Base-by-base conservation (phyloP, 1,140 invertebrate species). In the Sinonovacula constricta region DNA sequence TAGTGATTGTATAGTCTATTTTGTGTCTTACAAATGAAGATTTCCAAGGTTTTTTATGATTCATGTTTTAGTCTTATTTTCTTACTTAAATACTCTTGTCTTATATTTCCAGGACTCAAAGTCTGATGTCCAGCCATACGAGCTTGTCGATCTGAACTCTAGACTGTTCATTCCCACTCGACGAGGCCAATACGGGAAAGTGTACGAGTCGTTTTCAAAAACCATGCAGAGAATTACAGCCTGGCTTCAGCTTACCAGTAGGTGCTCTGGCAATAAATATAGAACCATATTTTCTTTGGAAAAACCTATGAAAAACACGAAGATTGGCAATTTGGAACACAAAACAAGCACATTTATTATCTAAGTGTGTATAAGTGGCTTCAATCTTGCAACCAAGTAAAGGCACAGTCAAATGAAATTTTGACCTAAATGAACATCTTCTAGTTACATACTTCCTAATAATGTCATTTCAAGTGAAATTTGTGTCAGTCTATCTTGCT, bases 181-280 rank as follows among this genome's bases (percentile, higher is more conserved):
- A 22, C n/a, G 33, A 0, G 57, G 51, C 3, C 15, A 68, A 1
- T 59, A 33, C 26, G 69, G 77, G 15, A 75, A 75, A 49, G 49
- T 36, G 5, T 79, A 70, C 39, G 79, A 84, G 30, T 57, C 39
- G n/a, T 79, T 76, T 60, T 82, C 81, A 18, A 82, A 80, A 57
- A 84, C 80, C 10, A 80, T 79, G 65, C 83, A 82, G 75, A 69
- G 81, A 62, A 36, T 78, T 5, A 81, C 81, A 36, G 56, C 28
- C 30, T 81, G 81, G 80, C 31, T 82, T 2, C 77, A 74, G 33
- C 34, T 75, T 7, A 83, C 72, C 68, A 78, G 80, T 81, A 56
- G 51, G 72, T 66, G 10, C 62, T 24, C 2, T 59, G n/a, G n/a
- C n/a, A n/a, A n/a, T n/a, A n/a, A n/a, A n/a, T n/a, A n/a, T n/a